Conservation (phyloP, 1,140 invertebrate species). For the Tetramorium simillimum region DNA sequence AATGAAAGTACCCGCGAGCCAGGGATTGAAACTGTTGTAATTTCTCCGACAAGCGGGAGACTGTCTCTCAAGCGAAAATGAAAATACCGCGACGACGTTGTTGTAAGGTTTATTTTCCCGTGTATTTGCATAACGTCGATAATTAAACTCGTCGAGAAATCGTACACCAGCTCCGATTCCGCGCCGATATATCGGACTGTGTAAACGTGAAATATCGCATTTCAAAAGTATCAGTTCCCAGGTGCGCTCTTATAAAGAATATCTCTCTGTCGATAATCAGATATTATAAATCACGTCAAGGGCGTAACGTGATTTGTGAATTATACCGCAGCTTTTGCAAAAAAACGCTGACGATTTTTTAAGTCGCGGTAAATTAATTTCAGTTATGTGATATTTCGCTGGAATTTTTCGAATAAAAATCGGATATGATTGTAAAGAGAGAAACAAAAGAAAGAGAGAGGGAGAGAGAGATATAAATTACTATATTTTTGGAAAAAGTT, state of each 20-base stretch:
- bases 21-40: constrained; percentile 23
- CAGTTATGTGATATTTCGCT: not conserved
- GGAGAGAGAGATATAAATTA: too few relatives aligned
- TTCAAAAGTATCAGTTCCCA: not conserved
- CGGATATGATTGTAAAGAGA: not conserved
- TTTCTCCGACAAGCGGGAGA: not conserved
- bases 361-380: not conserved
- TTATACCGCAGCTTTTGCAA: not conserved
- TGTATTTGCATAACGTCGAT: not conserved
- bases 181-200: not conserved
- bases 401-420: not conserved
- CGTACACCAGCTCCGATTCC: not conserved
- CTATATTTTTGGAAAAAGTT: not conserved
- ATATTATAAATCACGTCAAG: not conserved
- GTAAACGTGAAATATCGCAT: not conserved
- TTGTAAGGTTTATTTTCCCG: not conserved
- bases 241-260: too few relatives aligned
- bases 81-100: not conserved
- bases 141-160: constrained; percentile 17
- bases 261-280: not conserved
- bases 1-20: constrained; percentile 15
- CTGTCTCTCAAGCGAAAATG: constrained; percentile 4
- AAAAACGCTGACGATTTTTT: not conserved
- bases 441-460: too few relatives aligned
- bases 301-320: not conserved